Evolutionary conservation across 2,797 vertebrate species (phyloP).

Genomic region (Sebastes vulpes): DNA sequence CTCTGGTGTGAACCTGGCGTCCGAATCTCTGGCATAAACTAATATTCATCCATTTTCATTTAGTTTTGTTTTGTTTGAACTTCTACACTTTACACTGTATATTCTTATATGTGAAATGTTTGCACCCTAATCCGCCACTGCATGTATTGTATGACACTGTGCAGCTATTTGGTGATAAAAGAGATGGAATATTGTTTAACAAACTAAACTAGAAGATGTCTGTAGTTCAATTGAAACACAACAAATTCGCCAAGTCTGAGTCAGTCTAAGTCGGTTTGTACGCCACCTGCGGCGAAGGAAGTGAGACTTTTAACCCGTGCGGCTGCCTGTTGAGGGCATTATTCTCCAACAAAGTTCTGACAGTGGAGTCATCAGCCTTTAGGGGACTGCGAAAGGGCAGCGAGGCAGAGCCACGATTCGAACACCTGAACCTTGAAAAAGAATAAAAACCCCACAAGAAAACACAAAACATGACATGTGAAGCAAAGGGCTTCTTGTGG

Average conservation of each 20-base stretch:
- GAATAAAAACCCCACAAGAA: slow-evolving; percentile 60
- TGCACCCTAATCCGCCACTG: too few relatives aligned
- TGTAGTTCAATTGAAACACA: background rate
- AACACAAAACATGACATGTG: slow-evolving; percentile 76
- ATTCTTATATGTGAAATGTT: too few relatives aligned
- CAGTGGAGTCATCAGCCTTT: slow-evolving; percentile 57
- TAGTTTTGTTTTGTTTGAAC: too few relatives aligned
- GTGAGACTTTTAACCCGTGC: slow-evolving; percentile 45
- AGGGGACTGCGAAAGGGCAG: slow-evolving; percentile 58
- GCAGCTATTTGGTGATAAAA: background rate
- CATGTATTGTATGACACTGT: background rate
- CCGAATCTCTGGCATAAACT: too few relatives aligned
- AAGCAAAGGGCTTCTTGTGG: slow-evolving; percentile 61
- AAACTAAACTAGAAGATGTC: slow-evolving; percentile 8
- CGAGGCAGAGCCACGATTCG: slow-evolving; percentile 32
- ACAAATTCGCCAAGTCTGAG: background rate
- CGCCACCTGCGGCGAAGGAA: slow-evolving; percentile 26
- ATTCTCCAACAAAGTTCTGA: slow-evolving; percentile 53
- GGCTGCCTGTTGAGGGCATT: slow-evolving; percentile 36
- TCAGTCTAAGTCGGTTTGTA: slow-evolving; percentile 1
- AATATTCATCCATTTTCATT: too few relatives aligned
- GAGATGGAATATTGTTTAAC: background rate
- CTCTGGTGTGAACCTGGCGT: too few relatives aligned
- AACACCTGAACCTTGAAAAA: slow-evolving; percentile 62
- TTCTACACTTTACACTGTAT: too few relatives aligned